These are phyloP conservation scores for Achroia grisella DNA, from an alignment of 1,140 invertebrate genomes.

Conservation along the genomic window DNA sequence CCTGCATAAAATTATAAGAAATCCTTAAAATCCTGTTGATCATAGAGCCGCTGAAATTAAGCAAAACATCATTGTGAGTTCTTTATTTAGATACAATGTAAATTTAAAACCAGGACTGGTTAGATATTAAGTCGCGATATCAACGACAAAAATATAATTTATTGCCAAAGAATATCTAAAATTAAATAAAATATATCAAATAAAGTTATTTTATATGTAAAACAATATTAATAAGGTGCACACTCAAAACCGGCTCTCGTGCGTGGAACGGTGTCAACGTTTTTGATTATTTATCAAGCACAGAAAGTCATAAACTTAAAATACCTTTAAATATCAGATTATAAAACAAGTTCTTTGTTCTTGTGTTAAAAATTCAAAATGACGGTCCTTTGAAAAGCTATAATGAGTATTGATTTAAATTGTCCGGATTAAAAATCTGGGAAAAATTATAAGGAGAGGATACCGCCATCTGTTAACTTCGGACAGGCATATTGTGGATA, in stretches of 20 bases:
- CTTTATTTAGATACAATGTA: no score
- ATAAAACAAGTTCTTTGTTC: conserved; percentile 64
- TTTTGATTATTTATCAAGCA: conserved; percentile 52
- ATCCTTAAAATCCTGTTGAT: no score
- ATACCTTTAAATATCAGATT: conserved; percentile 58
- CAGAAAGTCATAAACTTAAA: conserved; percentile 56
- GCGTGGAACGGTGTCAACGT: conserved; percentile 30
- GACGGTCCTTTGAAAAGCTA: conserved; percentile 61
- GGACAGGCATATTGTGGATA: conserved; percentile 30
- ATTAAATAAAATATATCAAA: conserved; percentile 1
- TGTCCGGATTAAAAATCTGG: conserved; percentile 63
- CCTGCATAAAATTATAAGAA: no score
- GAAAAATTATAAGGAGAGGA: conserved; percentile 66
- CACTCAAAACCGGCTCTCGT: conserved; percentile 17
- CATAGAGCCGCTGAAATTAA: no score
- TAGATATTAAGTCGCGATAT: no score
- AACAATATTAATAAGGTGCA: conserved; percentile 14
- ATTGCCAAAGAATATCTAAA: no score
- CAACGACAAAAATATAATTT: no score
- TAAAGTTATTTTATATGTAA: conserved; percentile 15
- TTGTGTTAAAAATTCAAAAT: conserved; percentile 52
- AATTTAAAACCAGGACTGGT: no score
- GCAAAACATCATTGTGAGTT: no score
- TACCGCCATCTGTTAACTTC: conserved; percentile 34
- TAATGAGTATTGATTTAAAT: conserved; percentile 73